Evolutionary conservation across 2,797 vertebrate genomes (phyloP), one percentile per base, ranked within the genome.

Genomic region (Rhadinocentrus ornatus): DNA sequence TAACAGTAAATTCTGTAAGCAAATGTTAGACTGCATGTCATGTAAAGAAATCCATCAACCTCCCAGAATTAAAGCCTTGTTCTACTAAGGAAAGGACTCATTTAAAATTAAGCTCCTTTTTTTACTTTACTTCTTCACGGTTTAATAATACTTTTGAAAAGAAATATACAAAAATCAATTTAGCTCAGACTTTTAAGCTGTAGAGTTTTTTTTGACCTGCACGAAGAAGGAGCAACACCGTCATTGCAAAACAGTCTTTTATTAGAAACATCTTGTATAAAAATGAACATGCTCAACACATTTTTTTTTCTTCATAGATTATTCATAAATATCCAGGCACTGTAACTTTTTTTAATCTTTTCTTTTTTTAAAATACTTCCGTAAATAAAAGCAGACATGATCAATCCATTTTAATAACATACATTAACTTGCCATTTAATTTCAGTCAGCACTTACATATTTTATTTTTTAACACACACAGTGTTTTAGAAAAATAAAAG

Each of bases 241-340:
- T 57, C 56, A 89, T 93, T 96, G 95, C 93, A 97, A 97, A 98
- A 97, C 95, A 89, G 67, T 96, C 88, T 94, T 97, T 97, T 96
- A 98, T 97, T 97, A 98, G 96, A 97, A 98, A 98, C 95, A 93
- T 96, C 93, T 95, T 84, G 96, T 97, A 98, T 96, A 97, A 98
- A 98, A 98, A 97, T 95, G 92, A 93, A 95, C 97, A 98, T 98
- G 97, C 96, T 95, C 94, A 95, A 97, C 95, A 97, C 94, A 92
- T 95, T 91, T 90, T 83, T 88, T 90, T 82, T 88, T 89, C 88
- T 88, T 81, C 91, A 91, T 90, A 91, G 90, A 93, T 93, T 93
- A 92, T 94, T 96, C 96, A 95, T 96, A 96, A 94, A 97, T 97
- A 98, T 96, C 95, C 97, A 98, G 96, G 96, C 97, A 97, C 96